Conservation (phyloP, 2,113 vertebrate genomes). For the Lamprotornis superbus region DNA sequence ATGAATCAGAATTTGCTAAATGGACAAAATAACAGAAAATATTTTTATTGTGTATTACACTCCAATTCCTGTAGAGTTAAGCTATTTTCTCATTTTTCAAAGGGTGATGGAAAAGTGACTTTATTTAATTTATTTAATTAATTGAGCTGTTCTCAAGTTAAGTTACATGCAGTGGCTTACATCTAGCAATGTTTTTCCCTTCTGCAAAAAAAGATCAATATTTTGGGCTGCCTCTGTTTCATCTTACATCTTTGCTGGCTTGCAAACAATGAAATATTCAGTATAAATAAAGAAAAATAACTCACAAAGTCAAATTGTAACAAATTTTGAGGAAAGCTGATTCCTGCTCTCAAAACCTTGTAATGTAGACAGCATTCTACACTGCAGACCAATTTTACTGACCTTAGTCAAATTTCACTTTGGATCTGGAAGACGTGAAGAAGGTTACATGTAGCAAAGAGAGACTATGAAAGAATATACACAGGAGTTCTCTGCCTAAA, state of each 20-base stretch:
- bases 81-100: background rate
- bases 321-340: background rate
- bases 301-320: background rate
- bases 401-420: background rate
- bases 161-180: background rate
- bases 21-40: background rate
- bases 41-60: background rate
- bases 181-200: background rate
- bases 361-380: background rate
- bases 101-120: background rate
- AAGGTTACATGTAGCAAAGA: background rate
- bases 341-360: background rate
- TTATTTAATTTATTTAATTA: background rate
- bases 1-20: background rate
- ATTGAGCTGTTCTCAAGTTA: background rate
- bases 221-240: background rate
- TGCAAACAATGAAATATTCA: background rate
- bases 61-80: background rate
- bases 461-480: background rate
- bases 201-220: background rate
- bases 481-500: background rate
- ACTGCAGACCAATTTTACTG: background rate
- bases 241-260: background rate
- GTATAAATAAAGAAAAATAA: background rate
- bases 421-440: background rate